Evolutionary conservation across 1,140 invertebrate species (phyloP), one percentile per base, ranked within the genome.

Genomic region (Nephila pilipes): DNA sequence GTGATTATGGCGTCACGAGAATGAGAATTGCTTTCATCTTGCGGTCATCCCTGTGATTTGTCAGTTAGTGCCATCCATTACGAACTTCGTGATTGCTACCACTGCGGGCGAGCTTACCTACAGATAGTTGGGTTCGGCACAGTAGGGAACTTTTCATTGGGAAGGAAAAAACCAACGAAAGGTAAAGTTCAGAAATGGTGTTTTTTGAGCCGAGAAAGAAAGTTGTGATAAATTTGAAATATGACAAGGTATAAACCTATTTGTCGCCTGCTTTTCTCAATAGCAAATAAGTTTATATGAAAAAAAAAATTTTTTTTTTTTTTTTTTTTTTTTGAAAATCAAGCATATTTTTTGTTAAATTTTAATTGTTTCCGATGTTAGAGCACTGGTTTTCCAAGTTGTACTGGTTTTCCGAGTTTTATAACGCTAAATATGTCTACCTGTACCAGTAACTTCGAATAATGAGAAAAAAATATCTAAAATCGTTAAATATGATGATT

Each of bases 1-100:
- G 87, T 90, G 88, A 90, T 90, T 90, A 90, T 55, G 22, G 29
- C 65, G 16, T 87, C 60, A 87, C 58, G 60, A 38, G 38, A 87
- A 69, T 65, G 69, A 55, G 69, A 90, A 90, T 90, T 90, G 88
- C 88, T 90, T 90, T 90, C 88, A 79, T 79, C 88, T 80, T 38
- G 32, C 55, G 88, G 55, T 80, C 88, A 88, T 75, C 46, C 38
- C 60, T 88, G 88, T 80, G 65, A 90, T 90, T 90, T 90, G 85
- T 46, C 85, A 87, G 60, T 63, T 38, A 65, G 32, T 57, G 22
- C 46, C 69, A 55, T 57, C 65, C 46, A 90, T 90, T 90, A 90
- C 87, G 65, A n/a, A 58, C 54, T 60, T 18, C 29, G 16, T 87
- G 57, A 87, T 60, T 83, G 80, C 80, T 81, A n/a, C 38, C 80